Evolutionary conservation across 2,797 vertebrate genomes (phyloP).

Genomic region (Aratinga solstitialis): DNA sequence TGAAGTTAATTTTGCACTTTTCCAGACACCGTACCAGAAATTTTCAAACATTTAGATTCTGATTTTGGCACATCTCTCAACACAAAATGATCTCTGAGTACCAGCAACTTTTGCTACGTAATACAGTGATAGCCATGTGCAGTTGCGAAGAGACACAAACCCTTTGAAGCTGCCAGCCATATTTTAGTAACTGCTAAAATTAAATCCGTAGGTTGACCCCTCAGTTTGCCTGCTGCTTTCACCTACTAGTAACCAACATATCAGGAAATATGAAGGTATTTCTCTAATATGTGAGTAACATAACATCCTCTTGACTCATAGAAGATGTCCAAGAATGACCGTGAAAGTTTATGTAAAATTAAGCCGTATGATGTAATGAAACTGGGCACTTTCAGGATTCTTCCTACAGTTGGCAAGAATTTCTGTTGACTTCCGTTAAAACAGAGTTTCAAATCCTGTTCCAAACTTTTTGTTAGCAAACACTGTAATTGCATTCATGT

Average conservation of each 20-base stretch:
- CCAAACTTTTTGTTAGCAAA: background rate
- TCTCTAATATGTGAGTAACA: background rate
- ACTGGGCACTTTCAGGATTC: background rate
- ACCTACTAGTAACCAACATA: background rate
- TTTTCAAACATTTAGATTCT: background rate
- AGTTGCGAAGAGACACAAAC: background rate
- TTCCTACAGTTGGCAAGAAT: background rate
- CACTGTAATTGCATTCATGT: background rate
- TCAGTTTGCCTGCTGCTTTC: background rate
- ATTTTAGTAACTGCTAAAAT: background rate
- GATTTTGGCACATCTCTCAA: background rate
- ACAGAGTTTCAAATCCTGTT: background rate
- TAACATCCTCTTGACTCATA: background rate
- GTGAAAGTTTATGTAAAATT: background rate
- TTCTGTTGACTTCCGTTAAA: background rate
- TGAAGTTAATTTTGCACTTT: background rate
- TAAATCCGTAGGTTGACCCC: background rate
- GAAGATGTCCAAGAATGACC: background rate
- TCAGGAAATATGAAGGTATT: background rate
- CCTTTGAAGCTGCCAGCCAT: background rate
- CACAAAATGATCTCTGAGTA: background rate
- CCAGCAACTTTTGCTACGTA: background rate
- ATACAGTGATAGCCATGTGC: background rate
- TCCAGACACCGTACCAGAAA: background rate
- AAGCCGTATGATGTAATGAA: background rate